These are phyloP conservation scores for Lateolabrax maculatus DNA, from an alignment of 2,797 vertebrate genomes.

Conservation along the genomic window DNA sequence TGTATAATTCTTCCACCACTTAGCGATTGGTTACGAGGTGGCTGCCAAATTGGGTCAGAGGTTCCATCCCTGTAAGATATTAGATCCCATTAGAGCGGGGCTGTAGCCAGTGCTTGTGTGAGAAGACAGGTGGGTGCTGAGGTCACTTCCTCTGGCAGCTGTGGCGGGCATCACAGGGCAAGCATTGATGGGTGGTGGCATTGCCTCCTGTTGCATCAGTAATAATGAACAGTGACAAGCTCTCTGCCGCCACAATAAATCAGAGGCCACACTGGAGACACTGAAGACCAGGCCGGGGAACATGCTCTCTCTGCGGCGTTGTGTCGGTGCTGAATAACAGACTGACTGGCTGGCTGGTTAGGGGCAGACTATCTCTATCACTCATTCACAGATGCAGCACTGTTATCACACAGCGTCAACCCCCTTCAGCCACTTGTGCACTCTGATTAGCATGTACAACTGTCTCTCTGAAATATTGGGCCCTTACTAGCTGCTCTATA, in stretches of 20 bases:
- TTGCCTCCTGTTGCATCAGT: constrained; percentile 82
- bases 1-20: constrained; percentile 19
- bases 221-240: constrained; percentile 85
- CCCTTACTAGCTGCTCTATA: constrained; percentile 39
- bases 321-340: constrained; percentile 60
- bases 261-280: constrained; percentile 70
- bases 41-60: constrained; percentile 50
- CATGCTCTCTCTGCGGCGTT: constrained; percentile 53
- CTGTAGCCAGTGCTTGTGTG: constrained; percentile 61
- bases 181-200: constrained; percentile 78
- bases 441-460: constrained; percentile 53
- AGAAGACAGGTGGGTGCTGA: constrained; percentile 81
- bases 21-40: constrained; percentile 26
- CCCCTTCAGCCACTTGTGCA: constrained; percentile 18
- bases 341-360: constrained; percentile 32
- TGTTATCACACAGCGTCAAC: constrained; percentile 43
- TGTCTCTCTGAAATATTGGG: constrained; percentile 49
- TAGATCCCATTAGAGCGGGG: constrained; percentile 66
- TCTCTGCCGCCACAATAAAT: constrained; percentile 78
- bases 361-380: constrained; percentile 49
- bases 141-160: constrained; percentile 82
- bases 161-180: constrained; percentile 72
- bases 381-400: constrained; percentile 55
- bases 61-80: constrained; percentile 67
- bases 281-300: constrained; percentile 60